Base-by-base conservation (phyloP, 2,113 vertebrate species). In the Donacobius atricapilla region DNA sequence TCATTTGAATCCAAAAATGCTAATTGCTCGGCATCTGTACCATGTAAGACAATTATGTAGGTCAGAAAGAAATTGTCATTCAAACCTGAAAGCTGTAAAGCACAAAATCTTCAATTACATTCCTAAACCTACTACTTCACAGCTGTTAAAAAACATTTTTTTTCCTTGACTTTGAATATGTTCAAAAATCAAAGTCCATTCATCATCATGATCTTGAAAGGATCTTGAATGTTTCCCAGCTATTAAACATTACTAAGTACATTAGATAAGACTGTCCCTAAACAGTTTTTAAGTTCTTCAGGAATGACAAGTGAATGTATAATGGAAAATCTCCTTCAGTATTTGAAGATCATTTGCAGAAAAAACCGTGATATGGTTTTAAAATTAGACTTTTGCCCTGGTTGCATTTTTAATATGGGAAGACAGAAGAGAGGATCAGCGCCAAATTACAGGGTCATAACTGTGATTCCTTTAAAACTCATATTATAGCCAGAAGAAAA, bases 281-380 rank as follows among this genome's bases (percentile, higher is more conserved):
- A 83, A 37, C n/a, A 65, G 22, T 90, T 51, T 22, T 6, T 56
- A 65, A 54, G 12, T 80, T 90, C 45, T 25, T 69, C 37, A 72
- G 40, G 50, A 83, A 77, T 28, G 37, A 88, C 24, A 65, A 69
- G n/a, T 31, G 17, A 88, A 90, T 76, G 42, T 89, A 83, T 82
- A 86, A 76, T 53, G 15, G 22, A 86, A 76, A 89, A 83, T 30
- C 7, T 81, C 57, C 64, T 64, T 64, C 37, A 72, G 24, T 64
- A 56, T n/a, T 54, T 89, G 71, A 85, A 40, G 44, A 90, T 51
- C 23, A 80, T 79, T 90, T 88, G 35, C 57, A 57, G n/a, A 51
- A 80, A 45, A 69, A 82, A 18, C 3, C n/a, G 51, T 63, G 1
- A 56, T 51, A 48, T 22, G 20, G 22, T 81, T 89, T 81, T 70